Evolutionary conservation across 2,797 vertebrate genomes (phyloP).

Genomic region (Chaetodon trifasciatus): DNA sequence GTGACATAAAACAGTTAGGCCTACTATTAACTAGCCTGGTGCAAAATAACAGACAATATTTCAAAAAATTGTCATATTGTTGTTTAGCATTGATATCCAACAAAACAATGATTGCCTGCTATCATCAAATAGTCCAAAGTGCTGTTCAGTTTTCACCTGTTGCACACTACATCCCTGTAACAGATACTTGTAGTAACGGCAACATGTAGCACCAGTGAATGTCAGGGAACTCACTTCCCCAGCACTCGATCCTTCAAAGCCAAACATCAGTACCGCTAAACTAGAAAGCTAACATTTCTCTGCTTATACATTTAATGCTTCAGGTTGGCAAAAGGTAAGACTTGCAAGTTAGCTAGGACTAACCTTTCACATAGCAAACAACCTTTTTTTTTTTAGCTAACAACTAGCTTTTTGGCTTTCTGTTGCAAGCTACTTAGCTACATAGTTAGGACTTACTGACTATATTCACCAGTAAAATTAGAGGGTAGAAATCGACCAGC

Average conservation of each 20-base stretch:
- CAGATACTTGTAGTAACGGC: conserved; percentile 33
- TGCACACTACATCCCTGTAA: conserved; percentile 38
- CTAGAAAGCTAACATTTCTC: conserved; percentile 21
- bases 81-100: conserved; percentile 19
- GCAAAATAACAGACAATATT: conserved; percentile 50
- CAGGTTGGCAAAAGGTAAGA: conserved; percentile 27
- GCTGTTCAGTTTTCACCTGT: conserved; percentile 38
- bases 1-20: conserved; percentile 60
- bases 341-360: conserved; percentile 17
- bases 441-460: conserved; percentile 30
- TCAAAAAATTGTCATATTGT: conserved; percentile 22
- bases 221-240: not conserved
- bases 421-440: conserved; percentile 48
- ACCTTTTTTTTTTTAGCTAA: not conserved
- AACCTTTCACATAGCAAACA: not conserved
- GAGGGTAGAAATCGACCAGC: conserved; percentile 6
- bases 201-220: conserved; percentile 64
- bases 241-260: conserved; percentile 6
- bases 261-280: conserved; percentile 24
- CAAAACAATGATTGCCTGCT: conserved; percentile 29
- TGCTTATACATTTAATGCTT: conserved; percentile 18
- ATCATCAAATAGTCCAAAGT: conserved; percentile 45
- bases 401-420: conserved; percentile 32
- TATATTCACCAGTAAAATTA: conserved; percentile 19
- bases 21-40: conserved; percentile 34